Evolutionary conservation across 2,888 invertebrate species (phyloP).

Genomic region (Acleris literana): DNA sequence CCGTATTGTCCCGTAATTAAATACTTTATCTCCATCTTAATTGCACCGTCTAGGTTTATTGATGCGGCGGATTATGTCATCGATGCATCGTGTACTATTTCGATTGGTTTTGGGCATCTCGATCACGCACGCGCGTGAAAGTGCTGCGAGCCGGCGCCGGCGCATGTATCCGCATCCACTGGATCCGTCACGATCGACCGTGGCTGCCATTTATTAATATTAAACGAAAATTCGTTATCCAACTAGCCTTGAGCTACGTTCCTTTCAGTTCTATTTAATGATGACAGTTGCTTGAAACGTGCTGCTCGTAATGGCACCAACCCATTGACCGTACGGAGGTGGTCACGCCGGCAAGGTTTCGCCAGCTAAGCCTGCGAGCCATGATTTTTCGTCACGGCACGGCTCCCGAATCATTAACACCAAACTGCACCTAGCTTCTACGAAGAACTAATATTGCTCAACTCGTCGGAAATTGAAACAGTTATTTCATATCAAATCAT

Average conservation of each 20-base stretch:
- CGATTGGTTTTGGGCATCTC: slow-evolving; percentile 60
- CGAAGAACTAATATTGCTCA: slow-evolving; percentile 28
- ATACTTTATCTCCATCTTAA: slow-evolving; percentile 27
- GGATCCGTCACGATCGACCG: slow-evolving; percentile 73
- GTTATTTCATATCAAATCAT: slow-evolving; percentile 48
- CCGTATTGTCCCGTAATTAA: slow-evolving; percentile 16
- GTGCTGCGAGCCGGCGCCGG: slow-evolving; percentile 56
- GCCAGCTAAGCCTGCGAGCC: slow-evolving; percentile 39
- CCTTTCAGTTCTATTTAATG: slow-evolving; percentile 81
- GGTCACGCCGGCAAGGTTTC: slow-evolving; percentile 59
- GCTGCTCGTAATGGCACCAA: slow-evolving; percentile 68
- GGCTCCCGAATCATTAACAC: slow-evolving; percentile 36
- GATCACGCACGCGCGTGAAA: slow-evolving; percentile 62
- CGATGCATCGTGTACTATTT: slow-evolving; percentile 55
- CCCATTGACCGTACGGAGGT: slow-evolving; percentile 59
- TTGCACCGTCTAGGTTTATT: slow-evolving; percentile 8
- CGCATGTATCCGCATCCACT: slow-evolving; percentile 67
- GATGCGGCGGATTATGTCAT: slow-evolving; percentile 56
- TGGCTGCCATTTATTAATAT: slow-evolving; percentile 78
- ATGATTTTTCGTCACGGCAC: slow-evolving; percentile 41
- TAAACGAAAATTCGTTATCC: slow-evolving; percentile 82
- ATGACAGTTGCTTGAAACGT: slow-evolving; percentile 78
- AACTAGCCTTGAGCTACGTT: slow-evolving; percentile 76
- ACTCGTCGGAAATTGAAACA: slow-evolving; percentile 17
- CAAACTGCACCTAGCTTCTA: slow-evolving; percentile 10